Percentiles rank a stretch among this genome's conserved stretches.
phyloP scores from a whole-genome alignment of 2,888 invertebrate species.

The Drosophila neonasuta region DNA sequence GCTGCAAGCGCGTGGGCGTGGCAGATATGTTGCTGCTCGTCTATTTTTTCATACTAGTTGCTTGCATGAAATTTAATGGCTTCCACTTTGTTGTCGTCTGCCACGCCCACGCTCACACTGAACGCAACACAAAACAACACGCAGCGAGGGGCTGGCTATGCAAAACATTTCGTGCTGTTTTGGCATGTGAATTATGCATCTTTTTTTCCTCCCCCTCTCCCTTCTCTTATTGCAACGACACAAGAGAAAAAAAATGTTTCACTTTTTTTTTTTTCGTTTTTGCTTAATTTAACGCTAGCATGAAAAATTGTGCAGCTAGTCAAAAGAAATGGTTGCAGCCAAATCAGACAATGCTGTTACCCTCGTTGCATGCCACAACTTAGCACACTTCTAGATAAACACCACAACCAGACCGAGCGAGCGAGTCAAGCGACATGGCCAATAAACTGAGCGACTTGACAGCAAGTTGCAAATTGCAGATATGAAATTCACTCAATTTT shows the following conservation, averaged over 20 bases:
- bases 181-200: conserved; percentile 75
- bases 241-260: conserved; percentile 7
- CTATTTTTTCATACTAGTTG: conserved; percentile 55
- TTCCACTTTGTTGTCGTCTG: conserved; percentile 75
- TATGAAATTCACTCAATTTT: neutral
- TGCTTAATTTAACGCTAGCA: conserved; percentile 66
- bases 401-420: neutral
- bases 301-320: conserved; percentile 47
- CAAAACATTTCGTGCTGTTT: conserved; percentile 72
- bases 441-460: conserved; percentile 7
- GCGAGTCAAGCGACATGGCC: neutral
- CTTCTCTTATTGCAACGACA: conserved; percentile 29
- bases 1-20: conserved; percentile 73
- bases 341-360: conserved; percentile 41
- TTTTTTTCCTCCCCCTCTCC: conserved; percentile 15
- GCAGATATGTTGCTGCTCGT: conserved; percentile 56
- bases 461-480: conserved; percentile 10
- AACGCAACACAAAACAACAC: conserved; percentile 19
- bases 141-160: conserved; percentile 43
- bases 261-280: conserved; percentile 14
- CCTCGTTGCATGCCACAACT: conserved; percentile 45
- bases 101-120: conserved; percentile 39
- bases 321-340: conserved; percentile 34
- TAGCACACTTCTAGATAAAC: conserved; percentile 30
- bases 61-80: conserved; percentile 78